phyloP scores from a whole-genome alignment of 2,113 vertebrate genomes.

The Oncorhynchus keta region DNA sequence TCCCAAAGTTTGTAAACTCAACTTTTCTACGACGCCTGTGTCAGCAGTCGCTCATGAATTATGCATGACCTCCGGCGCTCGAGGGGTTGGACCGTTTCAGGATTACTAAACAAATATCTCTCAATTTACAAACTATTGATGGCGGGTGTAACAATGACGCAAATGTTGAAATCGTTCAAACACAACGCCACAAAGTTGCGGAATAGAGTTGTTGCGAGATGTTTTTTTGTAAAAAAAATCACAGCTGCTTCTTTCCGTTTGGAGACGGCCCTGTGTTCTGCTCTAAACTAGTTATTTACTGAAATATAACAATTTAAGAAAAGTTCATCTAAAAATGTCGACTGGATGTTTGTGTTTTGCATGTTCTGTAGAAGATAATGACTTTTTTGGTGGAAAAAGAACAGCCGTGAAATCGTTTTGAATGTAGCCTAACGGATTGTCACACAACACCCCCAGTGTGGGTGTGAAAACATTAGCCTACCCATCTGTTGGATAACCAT shows the following conservation, averaged over 20 bases:
- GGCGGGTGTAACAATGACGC: neutral
- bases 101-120: neutral
- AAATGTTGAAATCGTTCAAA: neutral
- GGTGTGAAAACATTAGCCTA: too few species aligned
- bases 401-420: too few species aligned
- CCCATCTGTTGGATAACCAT: too few species aligned
- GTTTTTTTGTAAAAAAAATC: neutral
- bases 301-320: too few species aligned
- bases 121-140: neutral
- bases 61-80: constrained; percentile 1
- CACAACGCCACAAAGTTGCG: neutral
- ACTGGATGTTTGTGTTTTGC: too few species aligned
- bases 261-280: too few species aligned
- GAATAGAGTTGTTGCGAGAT: neutral
- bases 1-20: constrained; percentile 56
- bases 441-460: too few species aligned
- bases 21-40: constrained; percentile 38
- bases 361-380: too few species aligned
- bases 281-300: too few species aligned
- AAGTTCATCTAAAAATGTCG: too few species aligned
- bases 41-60: constrained; percentile 50
- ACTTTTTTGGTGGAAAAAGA: too few species aligned
- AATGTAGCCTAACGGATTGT: too few species aligned
- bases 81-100: neutral
- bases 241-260: neutral